A percentile compares a stretch with the other conserved stretches of the same genome.
phyloP scores from a whole-genome alignment of 2,888 invertebrate species.

The Monoplex corrugatus region DNA sequence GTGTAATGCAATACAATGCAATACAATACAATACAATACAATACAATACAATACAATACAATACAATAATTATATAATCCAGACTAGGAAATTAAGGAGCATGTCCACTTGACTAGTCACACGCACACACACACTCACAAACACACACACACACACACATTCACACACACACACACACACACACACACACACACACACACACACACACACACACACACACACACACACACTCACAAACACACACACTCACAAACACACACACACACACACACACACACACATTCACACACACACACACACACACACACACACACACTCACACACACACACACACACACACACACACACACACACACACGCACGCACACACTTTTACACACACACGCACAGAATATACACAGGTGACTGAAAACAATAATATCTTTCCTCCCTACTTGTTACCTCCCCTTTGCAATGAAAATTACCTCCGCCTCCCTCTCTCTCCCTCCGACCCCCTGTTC shows the following conservation, averaged over 20 bases:
- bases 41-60: no score
- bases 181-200: not conserved
- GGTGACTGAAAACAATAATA: no score
- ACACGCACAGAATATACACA: not conserved
- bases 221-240: not conserved
- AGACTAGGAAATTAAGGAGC: no score
- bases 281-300: not conserved
- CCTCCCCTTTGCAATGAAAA: not conserved
- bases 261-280: not conserved
- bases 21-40: no score
- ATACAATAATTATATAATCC: no score
- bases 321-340: not conserved
- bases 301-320: constrained; percentile 1
- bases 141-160: constrained; percentile 1
- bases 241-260: not conserved
- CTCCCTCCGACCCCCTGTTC: no score
- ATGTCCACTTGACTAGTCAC: no score
- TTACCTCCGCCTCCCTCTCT: no score
- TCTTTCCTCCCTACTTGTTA: not conserved
- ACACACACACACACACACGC: not conserved
- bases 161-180: constrained; percentile 20
- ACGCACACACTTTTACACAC: not conserved
- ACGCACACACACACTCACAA: not conserved
- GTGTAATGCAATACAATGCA: no score
- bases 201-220: not conserved